phyloP scores from a whole-genome alignment of 2,888 invertebrate genomes.

The Tetropium fuscum region DNA sequence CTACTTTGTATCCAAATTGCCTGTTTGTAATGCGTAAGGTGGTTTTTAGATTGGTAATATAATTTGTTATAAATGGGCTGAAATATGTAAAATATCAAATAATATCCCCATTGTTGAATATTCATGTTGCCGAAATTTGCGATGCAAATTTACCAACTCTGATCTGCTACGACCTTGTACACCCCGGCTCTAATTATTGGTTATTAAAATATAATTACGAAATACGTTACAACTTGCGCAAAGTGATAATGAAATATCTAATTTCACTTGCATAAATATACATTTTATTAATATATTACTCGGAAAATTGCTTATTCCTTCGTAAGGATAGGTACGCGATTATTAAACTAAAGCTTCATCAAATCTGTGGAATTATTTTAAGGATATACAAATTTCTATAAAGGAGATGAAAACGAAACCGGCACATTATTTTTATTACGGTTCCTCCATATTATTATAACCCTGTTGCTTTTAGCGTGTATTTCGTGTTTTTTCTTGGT shows the following conservation, averaged over 20 bases:
- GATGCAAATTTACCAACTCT: conserved; percentile 55
- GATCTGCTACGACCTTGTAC: conserved; percentile 43
- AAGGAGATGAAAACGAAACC: too few species aligned
- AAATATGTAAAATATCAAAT: conserved; percentile 60
- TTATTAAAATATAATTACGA: conserved; percentile 58
- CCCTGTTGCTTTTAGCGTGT: too few species aligned
- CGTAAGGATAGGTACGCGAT: too few species aligned
- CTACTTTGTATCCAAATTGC: conserved; percentile 12
- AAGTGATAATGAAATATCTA: conserved; percentile 38
- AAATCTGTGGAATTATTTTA: too few species aligned
- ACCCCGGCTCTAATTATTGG: conserved; percentile 57
- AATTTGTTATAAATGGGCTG: conserved; percentile 28
- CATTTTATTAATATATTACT: conserved; percentile 11
- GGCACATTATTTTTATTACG: too few species aligned
- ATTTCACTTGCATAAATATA: conserved; percentile 25
- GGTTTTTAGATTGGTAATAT: conserved; percentile 25
- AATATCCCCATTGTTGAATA: conserved; percentile 57
- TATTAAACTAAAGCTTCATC: too few species aligned
- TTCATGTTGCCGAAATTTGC: conserved; percentile 55
- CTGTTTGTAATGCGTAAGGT: conserved; percentile 21
- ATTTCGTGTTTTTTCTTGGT: too few species aligned
- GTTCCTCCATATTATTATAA: too few species aligned
- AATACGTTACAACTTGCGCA: conserved; percentile 36
- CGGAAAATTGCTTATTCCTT: not conserved
- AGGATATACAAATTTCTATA: too few species aligned